Percentiles rank a stretch among this genome's conserved stretches.
These are phyloP conservation scores for Ophonus ardosiacus DNA, from an alignment of 2,888 invertebrate species.

Conservation along the genomic window DNA sequence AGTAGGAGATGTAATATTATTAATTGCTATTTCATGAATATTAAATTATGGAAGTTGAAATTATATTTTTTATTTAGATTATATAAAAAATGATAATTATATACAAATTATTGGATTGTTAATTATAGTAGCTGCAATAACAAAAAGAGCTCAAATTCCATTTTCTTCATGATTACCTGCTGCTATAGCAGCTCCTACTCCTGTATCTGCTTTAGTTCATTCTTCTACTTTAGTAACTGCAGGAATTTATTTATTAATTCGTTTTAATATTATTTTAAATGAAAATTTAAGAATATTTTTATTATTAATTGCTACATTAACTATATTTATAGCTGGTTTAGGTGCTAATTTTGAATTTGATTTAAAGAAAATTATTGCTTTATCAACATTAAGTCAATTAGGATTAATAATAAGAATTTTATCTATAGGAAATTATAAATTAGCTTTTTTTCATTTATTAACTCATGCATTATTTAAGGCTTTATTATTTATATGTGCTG, in stretches of 20 bases:
- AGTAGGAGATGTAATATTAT: constrained; percentile 82
- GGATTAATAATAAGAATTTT: constrained; percentile 82
- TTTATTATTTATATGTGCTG: constrained; percentile 85
- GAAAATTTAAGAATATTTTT: constrained; percentile 71
- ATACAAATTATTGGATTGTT: constrained; percentile 76
- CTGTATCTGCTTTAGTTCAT: constrained; percentile 80
- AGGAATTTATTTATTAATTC: constrained; percentile 82
- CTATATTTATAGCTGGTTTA: constrained; percentile 80
- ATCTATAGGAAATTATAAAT: constrained; percentile 77
- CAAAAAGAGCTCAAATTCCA: constrained; percentile 89
- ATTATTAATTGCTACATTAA: constrained; percentile 80
- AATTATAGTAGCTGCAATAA: constrained; percentile 80
- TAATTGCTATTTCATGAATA: constrained; percentile 81
- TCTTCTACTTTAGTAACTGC: constrained; percentile 58
- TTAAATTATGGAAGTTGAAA: constrained; percentile 77
- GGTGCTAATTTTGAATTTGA: constrained; percentile 83
- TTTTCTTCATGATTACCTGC: constrained; percentile 87
- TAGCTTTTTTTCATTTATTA: constrained; percentile 84
- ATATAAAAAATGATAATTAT: constrained; percentile 75
- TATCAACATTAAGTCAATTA: constrained; percentile 86
- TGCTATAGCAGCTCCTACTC: constrained; percentile 87
- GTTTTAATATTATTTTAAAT: constrained; percentile 79
- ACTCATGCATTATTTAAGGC: constrained; percentile 86
- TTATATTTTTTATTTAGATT: constrained; percentile 73
- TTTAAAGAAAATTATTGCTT: constrained; percentile 88